Conservation (phyloP, 2,888 invertebrate genomes). For the Mythimna albipuncta region DNA sequence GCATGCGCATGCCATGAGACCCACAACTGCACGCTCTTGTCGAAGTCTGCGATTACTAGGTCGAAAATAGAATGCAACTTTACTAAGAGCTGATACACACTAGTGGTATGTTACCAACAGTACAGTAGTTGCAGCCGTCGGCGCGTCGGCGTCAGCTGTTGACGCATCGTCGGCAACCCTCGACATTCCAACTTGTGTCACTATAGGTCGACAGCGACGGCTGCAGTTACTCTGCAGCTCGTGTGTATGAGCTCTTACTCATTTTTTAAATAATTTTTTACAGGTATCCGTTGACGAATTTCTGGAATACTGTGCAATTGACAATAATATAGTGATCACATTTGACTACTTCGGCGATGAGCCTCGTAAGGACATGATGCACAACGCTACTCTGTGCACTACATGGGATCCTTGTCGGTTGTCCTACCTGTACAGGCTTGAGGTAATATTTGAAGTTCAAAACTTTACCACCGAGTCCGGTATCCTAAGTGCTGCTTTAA, state of each 20-base stretch:
- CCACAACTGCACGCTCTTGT: no score
- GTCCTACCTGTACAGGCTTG: conserved; percentile 85
- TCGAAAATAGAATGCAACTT: neutral
- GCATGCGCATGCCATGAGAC: no score
- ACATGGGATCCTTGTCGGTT: conserved; percentile 87
- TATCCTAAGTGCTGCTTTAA: neutral
- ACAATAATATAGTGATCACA: conserved; percentile 85
- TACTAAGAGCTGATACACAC: no score
- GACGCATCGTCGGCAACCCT: no score
- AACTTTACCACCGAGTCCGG: neutral
- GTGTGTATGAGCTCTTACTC: neutral
- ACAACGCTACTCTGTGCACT: conserved; percentile 84
- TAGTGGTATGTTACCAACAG: no score
- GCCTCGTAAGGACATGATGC: conserved; percentile 86
- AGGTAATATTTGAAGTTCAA: conserved; percentile 72
- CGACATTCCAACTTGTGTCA: no score
- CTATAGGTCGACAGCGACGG: no score
- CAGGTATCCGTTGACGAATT: conserved; percentile 81
- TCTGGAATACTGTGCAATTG: conserved; percentile 83
- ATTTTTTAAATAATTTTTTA: conserved; percentile 12
- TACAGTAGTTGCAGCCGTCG: no score
- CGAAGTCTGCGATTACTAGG: no score
- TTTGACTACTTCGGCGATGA: conserved; percentile 88
- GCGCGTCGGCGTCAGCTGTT: no score
- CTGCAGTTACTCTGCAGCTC: no score